phyloP scores from a whole-genome alignment of 2,113 vertebrate genomes.

The Xiphophorus couchianus region DNA sequence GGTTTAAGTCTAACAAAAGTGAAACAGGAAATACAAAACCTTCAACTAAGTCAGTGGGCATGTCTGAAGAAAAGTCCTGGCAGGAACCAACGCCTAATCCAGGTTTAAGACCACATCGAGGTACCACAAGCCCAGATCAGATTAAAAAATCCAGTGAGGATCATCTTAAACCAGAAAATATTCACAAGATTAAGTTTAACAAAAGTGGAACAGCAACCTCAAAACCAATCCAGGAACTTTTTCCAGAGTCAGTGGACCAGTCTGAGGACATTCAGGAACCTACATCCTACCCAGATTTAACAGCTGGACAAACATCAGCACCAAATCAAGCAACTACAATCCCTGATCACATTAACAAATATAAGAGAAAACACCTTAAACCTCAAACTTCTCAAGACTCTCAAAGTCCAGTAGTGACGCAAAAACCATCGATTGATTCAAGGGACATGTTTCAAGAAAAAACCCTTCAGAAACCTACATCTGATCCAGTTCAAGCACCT shows the following conservation, averaged over 20 bases:
- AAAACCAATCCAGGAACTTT: not conserved
- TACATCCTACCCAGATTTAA: conserved; percentile 6
- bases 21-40: not conserved
- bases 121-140: not conserved
- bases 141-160: not conserved
- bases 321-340: not conserved
- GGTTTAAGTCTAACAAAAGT: not conserved
- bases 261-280: not conserved
- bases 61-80: conserved; percentile 1
- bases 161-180: not conserved
- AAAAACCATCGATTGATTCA: not conserved
- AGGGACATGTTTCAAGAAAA: not conserved
- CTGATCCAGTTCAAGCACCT: conserved; percentile 3
- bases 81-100: conserved; percentile 6
- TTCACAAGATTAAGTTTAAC: not conserved
- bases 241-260: not conserved
- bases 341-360: not conserved
- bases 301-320: conserved; percentile 5
- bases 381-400: not conserved
- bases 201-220: not conserved
- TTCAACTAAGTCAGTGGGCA: not conserved
- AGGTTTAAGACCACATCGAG: conserved; percentile 4
- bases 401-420: not conserved
- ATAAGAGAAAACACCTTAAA: not conserved
- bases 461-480: not conserved